These are phyloP conservation scores for Chaetodon trifasciatus DNA, from an alignment of 2,797 vertebrate species.

Conservation along the genomic window DNA sequence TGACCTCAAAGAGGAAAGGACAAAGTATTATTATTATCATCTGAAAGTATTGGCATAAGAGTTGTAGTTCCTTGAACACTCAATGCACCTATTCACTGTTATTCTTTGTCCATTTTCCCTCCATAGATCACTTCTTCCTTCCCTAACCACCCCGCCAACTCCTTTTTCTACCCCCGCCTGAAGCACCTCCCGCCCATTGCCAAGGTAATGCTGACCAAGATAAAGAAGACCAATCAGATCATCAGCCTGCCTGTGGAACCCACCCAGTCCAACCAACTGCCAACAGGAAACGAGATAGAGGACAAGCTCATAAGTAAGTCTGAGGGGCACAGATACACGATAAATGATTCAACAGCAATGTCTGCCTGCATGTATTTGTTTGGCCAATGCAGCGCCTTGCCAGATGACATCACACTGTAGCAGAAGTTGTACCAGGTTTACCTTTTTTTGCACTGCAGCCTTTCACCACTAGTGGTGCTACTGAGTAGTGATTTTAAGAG, in stretches of 20 bases:
- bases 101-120: slow-evolving; percentile 25
- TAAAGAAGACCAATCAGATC: slow-evolving; percentile 88
- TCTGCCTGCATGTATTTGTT: no score
- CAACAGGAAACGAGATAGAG: slow-evolving; percentile 90
- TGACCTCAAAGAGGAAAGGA: not conserved
- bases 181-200: slow-evolving; percentile 95
- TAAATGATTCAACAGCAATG: no score
- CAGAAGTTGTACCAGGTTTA: no score
- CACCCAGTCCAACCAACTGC: slow-evolving; percentile 86
- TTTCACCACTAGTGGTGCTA: not conserved
- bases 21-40: not conserved
- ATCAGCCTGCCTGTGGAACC: slow-evolving; percentile 85
- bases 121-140: slow-evolving; percentile 93
- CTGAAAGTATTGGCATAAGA: not conserved
- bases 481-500: not conserved
- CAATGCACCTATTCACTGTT: not conserved
- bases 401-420: no score
- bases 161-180: slow-evolving; percentile 96
- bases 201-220: slow-evolving; percentile 89
- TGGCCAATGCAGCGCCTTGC: no score
- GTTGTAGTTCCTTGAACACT: not conserved
- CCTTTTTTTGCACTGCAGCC: not conserved
- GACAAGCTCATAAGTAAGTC: slow-evolving; percentile 90
- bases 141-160: slow-evolving; percentile 96
- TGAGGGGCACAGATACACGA: not conserved